These are phyloP conservation scores for Papilio helenus DNA, from an alignment of 1,140 invertebrate genomes.

Conservation along the genomic window DNA sequence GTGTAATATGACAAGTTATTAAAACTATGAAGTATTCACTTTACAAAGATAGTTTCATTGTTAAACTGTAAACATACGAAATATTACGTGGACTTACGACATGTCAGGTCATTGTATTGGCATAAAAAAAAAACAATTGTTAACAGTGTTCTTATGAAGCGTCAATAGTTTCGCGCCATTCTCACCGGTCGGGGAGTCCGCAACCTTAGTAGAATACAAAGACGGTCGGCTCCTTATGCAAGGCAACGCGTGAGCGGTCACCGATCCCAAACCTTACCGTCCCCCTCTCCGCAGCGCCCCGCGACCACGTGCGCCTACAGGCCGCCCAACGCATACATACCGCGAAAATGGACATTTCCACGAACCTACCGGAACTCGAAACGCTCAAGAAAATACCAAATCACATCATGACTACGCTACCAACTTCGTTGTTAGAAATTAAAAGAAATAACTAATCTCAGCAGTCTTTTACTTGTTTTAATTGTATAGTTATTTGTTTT, in stretches of 20 bases:
- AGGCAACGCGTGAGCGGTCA: conserved; percentile 71
- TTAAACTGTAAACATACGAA: background rate
- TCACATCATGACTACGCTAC: background rate
- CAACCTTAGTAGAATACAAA: conserved; percentile 73
- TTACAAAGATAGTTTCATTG: background rate
- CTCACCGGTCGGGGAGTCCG: conserved; percentile 63
- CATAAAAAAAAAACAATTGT: conserved; percentile 64
- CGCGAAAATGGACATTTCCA: conserved; percentile 76
- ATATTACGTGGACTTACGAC: conserved; percentile 13
- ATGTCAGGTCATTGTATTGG: conserved; percentile 48
- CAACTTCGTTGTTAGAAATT: background rate
- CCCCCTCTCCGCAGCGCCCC: conserved; percentile 39
- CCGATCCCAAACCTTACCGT: conserved; percentile 59
- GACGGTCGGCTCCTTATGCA: conserved; percentile 69
- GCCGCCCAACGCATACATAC: conserved; percentile 58
- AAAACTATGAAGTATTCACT: background rate
- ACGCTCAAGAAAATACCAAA: conserved; percentile 56
- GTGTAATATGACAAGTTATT: background rate
- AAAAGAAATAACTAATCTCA: background rate
- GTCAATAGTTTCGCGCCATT: conserved; percentile 71
- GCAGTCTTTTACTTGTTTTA: background rate
- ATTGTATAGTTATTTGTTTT: background rate
- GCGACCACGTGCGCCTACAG: conserved; percentile 57
- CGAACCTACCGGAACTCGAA: conserved; percentile 69
- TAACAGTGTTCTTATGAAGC: conserved; percentile 57